These are phyloP conservation scores for Tapirus indicus DNA, from an alignment of 2,797 vertebrate genomes.

Conservation along the genomic window DNA sequence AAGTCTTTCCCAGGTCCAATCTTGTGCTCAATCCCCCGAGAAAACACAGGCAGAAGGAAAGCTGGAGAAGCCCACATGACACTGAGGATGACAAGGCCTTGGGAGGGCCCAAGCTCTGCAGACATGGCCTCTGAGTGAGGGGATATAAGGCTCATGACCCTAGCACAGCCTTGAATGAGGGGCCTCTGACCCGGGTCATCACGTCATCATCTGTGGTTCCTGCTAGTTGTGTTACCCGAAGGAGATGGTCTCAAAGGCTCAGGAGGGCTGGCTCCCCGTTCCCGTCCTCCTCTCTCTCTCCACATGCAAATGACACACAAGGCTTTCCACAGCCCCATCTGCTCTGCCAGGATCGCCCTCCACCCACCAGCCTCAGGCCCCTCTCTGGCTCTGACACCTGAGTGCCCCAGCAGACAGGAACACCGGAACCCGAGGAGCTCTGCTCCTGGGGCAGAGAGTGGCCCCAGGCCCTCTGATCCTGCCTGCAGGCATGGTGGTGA, in stretches of 20 bases:
- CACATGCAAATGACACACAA: background rate
- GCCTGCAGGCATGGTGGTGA: background rate
- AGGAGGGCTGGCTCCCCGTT: background rate
- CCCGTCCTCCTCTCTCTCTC: background rate
- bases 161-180: background rate
- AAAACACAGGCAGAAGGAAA: background rate
- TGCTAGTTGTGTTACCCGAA: background rate
- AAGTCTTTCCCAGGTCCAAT: background rate
- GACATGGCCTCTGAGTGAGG: background rate
- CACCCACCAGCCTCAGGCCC: background rate
- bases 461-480: background rate
- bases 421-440: background rate
- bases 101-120: background rate
- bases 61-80: background rate
- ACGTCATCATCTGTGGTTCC: background rate
- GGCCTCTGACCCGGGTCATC: background rate
- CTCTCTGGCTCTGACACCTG: background rate
- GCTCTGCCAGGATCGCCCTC: background rate
- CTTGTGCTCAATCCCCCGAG: background rate
- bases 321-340: background rate
- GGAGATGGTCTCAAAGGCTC: background rate
- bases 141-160: background rate
- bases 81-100: background rate
- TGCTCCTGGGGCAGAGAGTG: background rate
- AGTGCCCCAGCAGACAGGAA: background rate